Evolutionary conservation across 2,888 invertebrate species (phyloP), one percentile per base, ranked within the genome.

Genomic region (Octonoba sinensis): DNA sequence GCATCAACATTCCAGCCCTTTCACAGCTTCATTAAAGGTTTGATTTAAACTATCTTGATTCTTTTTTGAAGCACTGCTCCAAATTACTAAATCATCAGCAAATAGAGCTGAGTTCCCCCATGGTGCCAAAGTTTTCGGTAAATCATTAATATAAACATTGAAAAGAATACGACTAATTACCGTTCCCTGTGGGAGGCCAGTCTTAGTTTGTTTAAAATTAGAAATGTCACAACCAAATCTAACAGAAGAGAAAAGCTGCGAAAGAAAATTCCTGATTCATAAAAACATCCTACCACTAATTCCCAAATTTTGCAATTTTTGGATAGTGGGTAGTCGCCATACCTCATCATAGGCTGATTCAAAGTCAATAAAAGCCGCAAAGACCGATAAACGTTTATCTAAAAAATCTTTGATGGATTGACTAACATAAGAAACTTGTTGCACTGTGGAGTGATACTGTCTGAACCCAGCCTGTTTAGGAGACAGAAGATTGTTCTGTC

Each of bases 151-250:
- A 62, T 36, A 62, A 6, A 44, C 24, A 64, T 44, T 64, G 44
- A 59, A 59, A 27, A 59, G 59, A n/a, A 59, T 59, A 27, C 22
- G 24, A n/a, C 59, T 59, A n/a, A 59, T 59, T 24, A 59, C 59
- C 1, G 64, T 46, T n/a, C 64, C 46, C 20, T 64, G 46, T 15
- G 64, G 64, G 13, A 64, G 22, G 18, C 64, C 64, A 64, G 24
- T 59, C 27, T 59, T 24, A 59, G 44, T 64, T 27, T 64, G 64
- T 64, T 64, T 64, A 44, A 64, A 64, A 20, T 20, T 12, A 20
- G 64, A 46, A 36, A 44, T 11, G 13, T 27, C 13, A 13, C 46
- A 16, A 16, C 46, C 47, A 64, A 20, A 64, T 12, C 46, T 22
- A 1, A 64, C 46, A 36, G 27, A 12, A 18, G 27, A 24, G n/a